phyloP scores from a whole-genome alignment of 2,888 invertebrate genomes.

The Apamea epomidion region DNA sequence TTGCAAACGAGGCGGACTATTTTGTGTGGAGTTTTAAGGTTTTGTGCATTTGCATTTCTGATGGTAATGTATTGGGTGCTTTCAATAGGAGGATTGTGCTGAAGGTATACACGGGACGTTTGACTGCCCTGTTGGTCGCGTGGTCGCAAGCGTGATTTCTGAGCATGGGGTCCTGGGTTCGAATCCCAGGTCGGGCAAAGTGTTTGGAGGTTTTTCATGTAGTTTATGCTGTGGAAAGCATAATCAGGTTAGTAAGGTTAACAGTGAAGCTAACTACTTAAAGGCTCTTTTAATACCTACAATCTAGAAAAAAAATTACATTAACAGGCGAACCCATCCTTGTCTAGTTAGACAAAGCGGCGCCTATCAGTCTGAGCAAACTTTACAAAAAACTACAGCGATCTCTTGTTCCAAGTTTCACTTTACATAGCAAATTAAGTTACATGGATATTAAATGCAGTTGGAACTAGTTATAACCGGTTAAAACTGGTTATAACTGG shows the following conservation, averaged over 20 bases:
- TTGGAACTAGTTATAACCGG: constrained; percentile 38
- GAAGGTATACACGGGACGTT: background rate
- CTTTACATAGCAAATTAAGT: constrained; percentile 48
- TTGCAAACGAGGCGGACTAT: constrained; percentile 25
- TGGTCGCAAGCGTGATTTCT: background rate
- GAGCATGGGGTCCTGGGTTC: background rate
- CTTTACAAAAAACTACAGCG: constrained; percentile 31
- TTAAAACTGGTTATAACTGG: constrained; percentile 37
- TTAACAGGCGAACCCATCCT: background rate
- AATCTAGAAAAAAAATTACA: background rate
- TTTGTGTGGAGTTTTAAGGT: background rate
- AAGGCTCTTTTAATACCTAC: background rate
- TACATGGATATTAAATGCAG: constrained; percentile 43
- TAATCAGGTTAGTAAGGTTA: background rate
- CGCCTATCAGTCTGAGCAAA: constrained; percentile 2
- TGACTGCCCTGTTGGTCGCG: background rate
- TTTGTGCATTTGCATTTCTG: constrained; percentile 17
- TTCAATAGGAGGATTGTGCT: background rate
- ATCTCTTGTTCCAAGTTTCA: constrained; percentile 46
- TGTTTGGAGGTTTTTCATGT: background rate
- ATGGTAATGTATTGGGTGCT: background rate
- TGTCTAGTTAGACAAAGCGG: constrained; percentile 9
- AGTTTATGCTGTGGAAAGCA: background rate
- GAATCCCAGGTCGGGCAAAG: background rate
- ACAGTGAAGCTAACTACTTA: background rate